Conservation (phyloP, 2,797 vertebrate genomes). For the Merluccius polli region DNA sequence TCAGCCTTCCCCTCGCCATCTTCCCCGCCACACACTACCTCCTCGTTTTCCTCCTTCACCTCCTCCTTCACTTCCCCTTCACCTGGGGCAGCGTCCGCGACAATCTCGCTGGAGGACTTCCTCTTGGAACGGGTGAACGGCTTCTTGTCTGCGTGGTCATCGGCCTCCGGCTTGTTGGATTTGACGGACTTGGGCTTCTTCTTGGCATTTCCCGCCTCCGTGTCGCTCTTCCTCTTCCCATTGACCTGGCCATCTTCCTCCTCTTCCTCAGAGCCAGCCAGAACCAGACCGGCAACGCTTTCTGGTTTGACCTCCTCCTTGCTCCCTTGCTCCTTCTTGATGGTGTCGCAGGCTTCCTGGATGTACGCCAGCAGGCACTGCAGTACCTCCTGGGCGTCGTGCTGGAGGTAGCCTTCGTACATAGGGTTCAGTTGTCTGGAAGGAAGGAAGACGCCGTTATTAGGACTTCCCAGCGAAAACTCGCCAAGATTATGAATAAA, state of each 20-base stretch:
- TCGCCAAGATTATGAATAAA: not conserved
- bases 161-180: constrained; percentile 66
- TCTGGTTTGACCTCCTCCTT: not conserved
- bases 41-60: constrained; percentile 50
- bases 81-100: constrained; percentile 12
- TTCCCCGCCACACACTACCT: constrained; percentile 48
- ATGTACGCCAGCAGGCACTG: constrained; percentile 95
- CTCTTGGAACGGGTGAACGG: constrained; percentile 88
- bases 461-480: not conserved
- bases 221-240: constrained; percentile 91
- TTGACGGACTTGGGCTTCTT: constrained; percentile 88
- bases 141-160: constrained; percentile 52
- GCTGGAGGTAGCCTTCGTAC: constrained; percentile 97
- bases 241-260: constrained; percentile 76
- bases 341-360: constrained; percentile 88
- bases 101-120: constrained; percentile 72
- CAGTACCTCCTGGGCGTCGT: constrained; percentile 96
- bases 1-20: constrained; percentile 67
- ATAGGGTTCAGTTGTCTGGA: constrained; percentile 94
- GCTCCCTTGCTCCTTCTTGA: constrained; percentile 76
- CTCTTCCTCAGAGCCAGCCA: constrained; percentile 9
- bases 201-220: constrained; percentile 85
- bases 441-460: constrained; percentile 2
- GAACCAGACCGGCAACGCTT: not conserved
- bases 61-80: constrained; percentile 57